phyloP scores from a whole-genome alignment of 2,888 invertebrate species.

The Gandaritis pyraliata region DNA sequence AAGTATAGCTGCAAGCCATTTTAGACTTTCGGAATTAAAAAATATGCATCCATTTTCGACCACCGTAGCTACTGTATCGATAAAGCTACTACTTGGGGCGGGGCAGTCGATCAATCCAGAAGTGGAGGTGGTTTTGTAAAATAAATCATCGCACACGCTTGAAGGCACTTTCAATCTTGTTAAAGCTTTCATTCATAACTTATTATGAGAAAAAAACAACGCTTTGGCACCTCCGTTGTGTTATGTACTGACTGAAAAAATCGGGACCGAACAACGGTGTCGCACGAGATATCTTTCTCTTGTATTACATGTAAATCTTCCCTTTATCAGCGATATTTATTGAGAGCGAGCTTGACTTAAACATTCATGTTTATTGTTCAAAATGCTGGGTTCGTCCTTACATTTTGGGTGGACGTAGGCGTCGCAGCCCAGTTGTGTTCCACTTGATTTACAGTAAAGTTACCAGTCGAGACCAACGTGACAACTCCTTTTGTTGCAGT shows the following conservation, averaged over 20 bases:
- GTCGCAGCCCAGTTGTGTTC: constrained; percentile 69
- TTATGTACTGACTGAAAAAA: constrained; percentile 54
- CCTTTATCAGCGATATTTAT: constrained; percentile 79
- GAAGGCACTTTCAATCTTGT: constrained; percentile 78
- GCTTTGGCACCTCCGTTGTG: constrained; percentile 34
- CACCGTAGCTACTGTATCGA: constrained; percentile 48
- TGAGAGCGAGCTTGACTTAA: constrained; percentile 70
- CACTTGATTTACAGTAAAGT: constrained; percentile 64
- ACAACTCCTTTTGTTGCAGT: constrained; percentile 61
- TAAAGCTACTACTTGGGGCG: constrained; percentile 64
- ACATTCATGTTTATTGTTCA: constrained; percentile 72
- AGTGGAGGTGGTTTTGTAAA: constrained; percentile 71
- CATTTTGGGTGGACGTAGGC: constrained; percentile 75
- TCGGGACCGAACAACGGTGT: constrained; percentile 63
- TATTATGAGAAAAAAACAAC: constrained; percentile 42
- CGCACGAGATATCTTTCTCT: constrained; percentile 61
- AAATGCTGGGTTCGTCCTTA: constrained; percentile 56
- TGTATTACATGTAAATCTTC: constrained; percentile 69
- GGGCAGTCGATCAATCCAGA: constrained; percentile 69
- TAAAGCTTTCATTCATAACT: constrained; percentile 52
- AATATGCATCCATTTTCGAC: constrained; percentile 68
- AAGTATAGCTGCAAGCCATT: constrained; percentile 70
- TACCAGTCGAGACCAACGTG: constrained; percentile 50
- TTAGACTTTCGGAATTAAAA: constrained; percentile 63
- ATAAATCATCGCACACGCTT: constrained; percentile 71